Evolutionary conservation across 2,797 vertebrate species (phyloP).

Genomic region (Acridotheres tristis): DNA sequence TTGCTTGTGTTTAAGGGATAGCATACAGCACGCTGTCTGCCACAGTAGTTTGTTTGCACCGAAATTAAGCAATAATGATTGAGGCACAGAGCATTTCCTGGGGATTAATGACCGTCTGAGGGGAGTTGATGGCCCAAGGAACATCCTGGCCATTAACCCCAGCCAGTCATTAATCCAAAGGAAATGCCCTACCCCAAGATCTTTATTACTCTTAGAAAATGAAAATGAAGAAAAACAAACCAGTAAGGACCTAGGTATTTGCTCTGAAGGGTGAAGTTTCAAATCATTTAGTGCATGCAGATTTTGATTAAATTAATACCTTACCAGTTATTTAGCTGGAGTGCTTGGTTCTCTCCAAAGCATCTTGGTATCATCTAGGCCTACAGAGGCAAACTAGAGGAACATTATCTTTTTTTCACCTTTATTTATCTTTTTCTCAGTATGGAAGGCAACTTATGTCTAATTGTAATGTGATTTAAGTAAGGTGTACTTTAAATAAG

Average conservation of each 20-base stretch:
- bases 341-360: background rate
- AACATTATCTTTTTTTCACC: background rate
- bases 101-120: constrained; percentile 72
- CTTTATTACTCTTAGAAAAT: constrained; percentile 62
- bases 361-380: background rate
- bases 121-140: constrained; percentile 62
- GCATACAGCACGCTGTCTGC: constrained; percentile 33
- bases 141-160: constrained; percentile 70
- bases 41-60: constrained; percentile 70
- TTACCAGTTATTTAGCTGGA: background rate
- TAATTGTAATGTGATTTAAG: constrained; percentile 28
- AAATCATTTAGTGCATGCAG: background rate
- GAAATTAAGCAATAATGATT: constrained; percentile 73
- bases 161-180: constrained; percentile 69
- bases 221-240: constrained; percentile 42
- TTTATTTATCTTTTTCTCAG: constrained; percentile 26
- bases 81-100: constrained; percentile 57
- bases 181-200: constrained; percentile 54
- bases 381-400: constrained; percentile 4
- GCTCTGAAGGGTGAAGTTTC: constrained; percentile 24
- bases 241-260: background rate
- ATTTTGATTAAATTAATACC: constrained; percentile 22
- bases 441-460: background rate
- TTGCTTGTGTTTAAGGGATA: constrained; percentile 59
- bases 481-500: constrained; percentile 39